Base-by-base conservation (phyloP, 1,140 invertebrate species). In the Cyclina sinensis region DNA sequence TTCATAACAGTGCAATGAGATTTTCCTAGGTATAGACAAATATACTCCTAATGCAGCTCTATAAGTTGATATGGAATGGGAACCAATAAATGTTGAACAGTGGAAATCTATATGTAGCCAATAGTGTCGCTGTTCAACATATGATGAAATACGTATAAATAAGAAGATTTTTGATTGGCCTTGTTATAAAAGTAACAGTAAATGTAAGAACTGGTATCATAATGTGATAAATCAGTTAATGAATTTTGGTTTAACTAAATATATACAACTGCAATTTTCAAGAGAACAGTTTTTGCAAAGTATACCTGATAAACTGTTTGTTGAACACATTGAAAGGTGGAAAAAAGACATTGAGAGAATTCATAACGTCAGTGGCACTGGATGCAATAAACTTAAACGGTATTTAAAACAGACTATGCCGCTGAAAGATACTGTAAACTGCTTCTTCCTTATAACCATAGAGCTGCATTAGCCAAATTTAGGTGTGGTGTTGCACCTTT, bases 51-150 rank as follows among this genome's bases (percentile, higher is more conserved):
- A n/a, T n/a, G n/a, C n/a, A n/a, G n/a, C n/a, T n/a, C n/a, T n/a
- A n/a, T n/a, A 35, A 35, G 59, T 43, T 51, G 83, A 86, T 30
- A 74, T 86, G 83, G 83, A 24, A 14, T 86, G 37, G 83, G 76
- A 43, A 48, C 73, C 35, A 46, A 76, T 14, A n/a, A n/a, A n/a
- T n/a, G n/a, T n/a, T n/a, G n/a, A n/a, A n/a, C 18, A 39, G 12
- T 70, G 24, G 51, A 57, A 14, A 57, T 57, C 21, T 57, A n/a
- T 70, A 14, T 70, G 9, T 39, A 70, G 32, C 65, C 65, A 70
- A 5, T 70, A 27, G 65, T 3, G 32, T 70, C 4, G n/a, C 14
- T n/a, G n/a, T n/a, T n/a, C n/a, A 57, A 21, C 16, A 9, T 11
- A 57, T 57, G n/a, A 21, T 14, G n/a, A 21, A 4, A 57, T 57